These are phyloP conservation scores for Stigmatopora nigra DNA, from an alignment of 2,113 vertebrate species.

Conservation along the genomic window DNA sequence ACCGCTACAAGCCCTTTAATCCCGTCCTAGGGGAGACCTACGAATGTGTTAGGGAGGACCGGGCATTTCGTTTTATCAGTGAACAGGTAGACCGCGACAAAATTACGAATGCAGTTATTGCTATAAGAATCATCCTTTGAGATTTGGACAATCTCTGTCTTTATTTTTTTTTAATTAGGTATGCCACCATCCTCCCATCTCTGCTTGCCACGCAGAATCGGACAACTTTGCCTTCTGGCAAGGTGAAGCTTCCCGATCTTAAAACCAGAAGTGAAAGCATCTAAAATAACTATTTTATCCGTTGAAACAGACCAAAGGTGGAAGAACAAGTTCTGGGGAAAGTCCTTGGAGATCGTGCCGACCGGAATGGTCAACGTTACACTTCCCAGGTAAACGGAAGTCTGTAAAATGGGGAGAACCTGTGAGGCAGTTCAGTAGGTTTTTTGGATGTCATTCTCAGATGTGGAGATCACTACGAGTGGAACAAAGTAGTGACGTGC, in stretches of 20 bases:
- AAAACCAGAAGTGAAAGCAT: background rate
- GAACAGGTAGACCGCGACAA: constrained; percentile 74
- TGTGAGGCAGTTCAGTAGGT: background rate
- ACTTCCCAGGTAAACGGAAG: constrained; percentile 70
- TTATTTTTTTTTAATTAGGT: constrained; percentile 63
- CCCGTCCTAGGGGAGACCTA: constrained; percentile 90
- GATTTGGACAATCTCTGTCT: background rate
- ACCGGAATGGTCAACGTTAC: constrained; percentile 82
- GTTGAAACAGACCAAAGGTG: constrained; percentile 80
- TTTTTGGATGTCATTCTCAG: constrained; percentile 46
- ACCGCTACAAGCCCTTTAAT: constrained; percentile 90
- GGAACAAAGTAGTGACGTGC: constrained; percentile 92
- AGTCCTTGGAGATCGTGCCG: constrained; percentile 86
- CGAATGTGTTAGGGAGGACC: constrained; percentile 80
- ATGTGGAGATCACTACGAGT: constrained; percentile 87
- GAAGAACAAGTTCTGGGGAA: constrained; percentile 97
- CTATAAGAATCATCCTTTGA: background rate
- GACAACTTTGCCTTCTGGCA: constrained; percentile 90
- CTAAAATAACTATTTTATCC: background rate
- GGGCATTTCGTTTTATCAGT: constrained; percentile 79
- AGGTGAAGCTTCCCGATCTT: constrained; percentile 60
- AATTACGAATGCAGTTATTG: no score
- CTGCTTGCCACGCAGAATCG: constrained; percentile 82
- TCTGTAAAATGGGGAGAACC: background rate
- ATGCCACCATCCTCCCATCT: constrained; percentile 84